A percentile compares a stretch with the other conserved stretches of the same genome.
Conservation (phyloP, 2,797 vertebrate species). For the Capromys pilorides region DNA sequence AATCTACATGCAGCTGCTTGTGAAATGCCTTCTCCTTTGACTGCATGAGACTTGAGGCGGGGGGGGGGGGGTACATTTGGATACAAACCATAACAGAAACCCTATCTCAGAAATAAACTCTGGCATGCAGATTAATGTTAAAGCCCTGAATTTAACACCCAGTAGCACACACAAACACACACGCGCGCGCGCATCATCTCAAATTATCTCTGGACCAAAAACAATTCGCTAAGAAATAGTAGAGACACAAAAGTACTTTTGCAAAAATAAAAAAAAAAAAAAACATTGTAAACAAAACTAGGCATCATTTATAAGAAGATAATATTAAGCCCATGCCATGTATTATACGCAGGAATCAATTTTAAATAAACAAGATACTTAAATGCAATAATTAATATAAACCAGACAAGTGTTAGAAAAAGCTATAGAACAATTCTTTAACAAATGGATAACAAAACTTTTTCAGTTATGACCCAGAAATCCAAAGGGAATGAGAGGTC, state of each 20-base stretch:
- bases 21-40: not conserved
- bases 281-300: not conserved
- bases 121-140: not conserved
- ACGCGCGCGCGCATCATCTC: not conserved
- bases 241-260: not conserved
- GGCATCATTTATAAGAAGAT: not conserved
- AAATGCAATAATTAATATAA: not conserved
- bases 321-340: not conserved
- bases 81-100: not conserved
- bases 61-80: not conserved
- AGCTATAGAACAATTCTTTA: not conserved
- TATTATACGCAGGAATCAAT: not conserved
- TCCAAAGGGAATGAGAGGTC: not conserved
- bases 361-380: not conserved
- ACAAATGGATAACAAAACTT: rapidly evolving
- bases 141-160: not conserved
- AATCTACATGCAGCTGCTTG: not conserved
- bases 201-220: not conserved
- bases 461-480: not conserved
- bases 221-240: not conserved
- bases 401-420: not conserved
- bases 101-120: not conserved
- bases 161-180: not conserved
- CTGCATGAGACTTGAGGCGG: not conserved
- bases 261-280: not conserved